Evolutionary conservation across 2,888 invertebrate genomes (phyloP), one percentile per base, ranked within the genome.

Genomic region (Eudemis profundana): DNA sequence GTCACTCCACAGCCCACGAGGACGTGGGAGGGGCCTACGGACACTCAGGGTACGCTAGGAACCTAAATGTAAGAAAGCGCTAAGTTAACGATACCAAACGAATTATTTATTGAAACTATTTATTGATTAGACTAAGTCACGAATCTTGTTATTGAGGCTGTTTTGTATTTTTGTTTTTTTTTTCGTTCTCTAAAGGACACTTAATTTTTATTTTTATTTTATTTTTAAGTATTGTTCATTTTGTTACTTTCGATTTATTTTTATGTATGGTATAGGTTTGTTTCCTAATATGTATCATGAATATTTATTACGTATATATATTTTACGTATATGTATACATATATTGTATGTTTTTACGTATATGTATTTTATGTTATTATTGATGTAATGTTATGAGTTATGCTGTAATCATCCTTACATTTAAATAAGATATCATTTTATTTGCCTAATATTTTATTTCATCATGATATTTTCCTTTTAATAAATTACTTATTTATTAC

Each of bases 1-100:
- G 93, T 0, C 94, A 94, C 60, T 94, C 94, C 0, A 92, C 93
- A 0, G 93, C 92, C 3, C 94, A 94, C 73, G 94, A 94, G 68
- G 94, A 94, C 61, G 92, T 87, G 0, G 93, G 93, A 54, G 64
- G 64, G 0, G 93, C 90, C 0, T 92, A 93, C 44, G 93, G 93
- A 0, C 93, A 93, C 76, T 93, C 93, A 0, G 94, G 93, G 0
- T 94, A 93, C 42, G 93, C 92, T 0, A 84, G 92, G 65, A 90
- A 78, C 59, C 65, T 91, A 33, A 90, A 87, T 59, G 79, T 77
- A 1, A 83, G 84, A 42, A 79, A 77, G 63, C 87, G 89, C 69
- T 81, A 74, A 73, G 42, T 4, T 14, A 29, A 14, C n/a, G n/a
- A 21, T 49, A 51, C 15, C 49, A 40, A n/a, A 60, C 59, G 59